Conservation (phyloP, 2,113 vertebrate genomes). For the Catharus minimus region DNA sequence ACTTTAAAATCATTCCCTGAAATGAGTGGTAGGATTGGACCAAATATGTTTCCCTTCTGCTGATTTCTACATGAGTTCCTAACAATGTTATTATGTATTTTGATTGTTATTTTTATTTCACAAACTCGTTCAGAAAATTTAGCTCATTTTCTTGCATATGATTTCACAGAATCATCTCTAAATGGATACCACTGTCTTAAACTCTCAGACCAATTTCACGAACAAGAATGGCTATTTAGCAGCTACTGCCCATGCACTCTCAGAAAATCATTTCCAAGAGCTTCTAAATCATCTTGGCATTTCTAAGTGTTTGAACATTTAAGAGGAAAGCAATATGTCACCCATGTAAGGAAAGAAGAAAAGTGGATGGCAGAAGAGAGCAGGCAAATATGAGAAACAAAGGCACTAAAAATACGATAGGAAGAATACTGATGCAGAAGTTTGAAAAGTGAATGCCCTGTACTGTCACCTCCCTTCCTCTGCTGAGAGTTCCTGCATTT, state of each 20-base stretch:
- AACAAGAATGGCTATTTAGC: neutral
- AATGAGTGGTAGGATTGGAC: neutral
- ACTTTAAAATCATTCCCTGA: neutral
- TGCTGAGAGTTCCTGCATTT: neutral
- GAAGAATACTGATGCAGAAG: neutral
- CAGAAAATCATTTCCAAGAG: neutral
- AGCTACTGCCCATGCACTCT: neutral
- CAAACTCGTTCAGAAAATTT: neutral
- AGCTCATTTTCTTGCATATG: neutral
- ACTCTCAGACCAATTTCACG: neutral
- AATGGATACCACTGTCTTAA: neutral
- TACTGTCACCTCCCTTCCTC: constrained; percentile 12
- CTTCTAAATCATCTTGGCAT: neutral
- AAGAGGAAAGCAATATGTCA: neutral
- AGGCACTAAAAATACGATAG: constrained; percentile 17
- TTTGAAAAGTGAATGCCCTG: neutral
- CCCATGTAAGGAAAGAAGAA: neutral
- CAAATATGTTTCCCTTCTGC: neutral
- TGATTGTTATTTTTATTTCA: neutral
- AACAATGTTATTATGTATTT: neutral
- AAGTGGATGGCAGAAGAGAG: neutral
- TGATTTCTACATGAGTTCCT: neutral
- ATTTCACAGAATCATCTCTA: neutral
- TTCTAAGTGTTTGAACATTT: neutral
- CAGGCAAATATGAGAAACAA: neutral